These are phyloP conservation scores for Threskiornis aethiopicus DNA, from an alignment of 2,797 vertebrate genomes.

Conservation along the genomic window DNA sequence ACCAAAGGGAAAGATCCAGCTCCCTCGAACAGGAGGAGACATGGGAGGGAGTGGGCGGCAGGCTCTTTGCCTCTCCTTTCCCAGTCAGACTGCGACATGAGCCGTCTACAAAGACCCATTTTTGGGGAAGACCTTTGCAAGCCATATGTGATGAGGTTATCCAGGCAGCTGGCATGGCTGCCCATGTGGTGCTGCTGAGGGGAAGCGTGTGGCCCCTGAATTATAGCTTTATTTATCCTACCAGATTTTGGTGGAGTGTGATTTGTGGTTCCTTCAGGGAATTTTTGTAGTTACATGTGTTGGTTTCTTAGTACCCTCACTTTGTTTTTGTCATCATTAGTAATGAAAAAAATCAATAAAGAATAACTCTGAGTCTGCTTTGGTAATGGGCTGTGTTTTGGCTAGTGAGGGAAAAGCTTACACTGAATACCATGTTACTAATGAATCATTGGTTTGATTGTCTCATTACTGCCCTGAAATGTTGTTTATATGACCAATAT, in stretches of 20 bases:
- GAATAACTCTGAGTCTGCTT: neutral
- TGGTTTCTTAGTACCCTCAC: neutral
- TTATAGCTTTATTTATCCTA: neutral
- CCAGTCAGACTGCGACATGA: neutral
- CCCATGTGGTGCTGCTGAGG: rapidly evolving
- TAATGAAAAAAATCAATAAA: neutral
- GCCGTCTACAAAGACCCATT: neutral
- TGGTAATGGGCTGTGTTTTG: neutral
- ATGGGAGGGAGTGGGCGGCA: neutral
- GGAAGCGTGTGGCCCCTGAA: neutral
- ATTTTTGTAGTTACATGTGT: neutral
- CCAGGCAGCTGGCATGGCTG: neutral
- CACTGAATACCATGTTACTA: neutral
- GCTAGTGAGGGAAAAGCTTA: neutral
- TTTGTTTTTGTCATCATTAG: neutral
- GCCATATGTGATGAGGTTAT: neutral
- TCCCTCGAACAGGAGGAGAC: neutral
- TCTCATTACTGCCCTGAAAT: neutral
- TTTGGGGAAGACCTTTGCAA: neutral
- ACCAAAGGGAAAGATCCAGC: neutral
- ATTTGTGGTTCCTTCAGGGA: neutral
- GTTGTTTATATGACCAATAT: neutral
- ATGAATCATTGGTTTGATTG: neutral
- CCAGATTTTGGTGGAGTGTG: neutral
- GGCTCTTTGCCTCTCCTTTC: neutral